Base-by-base conservation (phyloP, 2,797 vertebrate species). In the Hybognathus amarus region DNA sequence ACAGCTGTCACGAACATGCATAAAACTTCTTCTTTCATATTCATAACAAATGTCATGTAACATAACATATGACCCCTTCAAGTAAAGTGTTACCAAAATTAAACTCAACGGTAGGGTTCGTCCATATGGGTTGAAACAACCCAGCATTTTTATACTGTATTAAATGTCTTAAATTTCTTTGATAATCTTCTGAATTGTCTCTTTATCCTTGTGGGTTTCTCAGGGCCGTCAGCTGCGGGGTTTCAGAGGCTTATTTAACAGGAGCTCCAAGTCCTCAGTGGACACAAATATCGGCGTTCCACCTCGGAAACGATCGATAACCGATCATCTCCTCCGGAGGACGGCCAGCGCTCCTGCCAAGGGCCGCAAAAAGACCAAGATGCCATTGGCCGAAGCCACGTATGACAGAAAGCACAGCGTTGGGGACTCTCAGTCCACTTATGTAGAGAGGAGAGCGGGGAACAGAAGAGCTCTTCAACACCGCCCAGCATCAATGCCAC, bases 301-400 rank as follows among this genome's bases (percentile, higher is more conserved):
- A 0, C 87, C 94, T 56, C 93, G 96, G 30, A 99, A 98, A 73
- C 95, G 97, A 78, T 98, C 97, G 0, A 92, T 98, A 11, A 97
- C 97, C 10, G 97, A 98, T 20, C 96, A 97, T 67, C 93, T 99
- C 80, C 95, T 99, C 79, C 95, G 98, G 0, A 97, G 98, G 80
- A 98, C 98, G 0, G 97, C 96, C 86, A 99, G 98, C 0, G 98
- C 97, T 4, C 98, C 98, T 0, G 96, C 98, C 77, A 99, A 99
- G 85, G 98, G 96, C 56, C 95, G 97, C 70, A 99, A 98, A 90
- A 99, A 99, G 90, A 97, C 95, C 84, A 99, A 99, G 91, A 96
- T 96, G 95, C 94, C 94, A 2, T 89, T 96, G 22, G 94, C 95
- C 6, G 97, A 98, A 87, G 93, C 90, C 71, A 88, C 92, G 33